Percentiles rank a stretch among this genome's conserved stretches.
Conservation (phyloP, 2,888 invertebrate species). For the Dolichomitus sp. region DNA sequence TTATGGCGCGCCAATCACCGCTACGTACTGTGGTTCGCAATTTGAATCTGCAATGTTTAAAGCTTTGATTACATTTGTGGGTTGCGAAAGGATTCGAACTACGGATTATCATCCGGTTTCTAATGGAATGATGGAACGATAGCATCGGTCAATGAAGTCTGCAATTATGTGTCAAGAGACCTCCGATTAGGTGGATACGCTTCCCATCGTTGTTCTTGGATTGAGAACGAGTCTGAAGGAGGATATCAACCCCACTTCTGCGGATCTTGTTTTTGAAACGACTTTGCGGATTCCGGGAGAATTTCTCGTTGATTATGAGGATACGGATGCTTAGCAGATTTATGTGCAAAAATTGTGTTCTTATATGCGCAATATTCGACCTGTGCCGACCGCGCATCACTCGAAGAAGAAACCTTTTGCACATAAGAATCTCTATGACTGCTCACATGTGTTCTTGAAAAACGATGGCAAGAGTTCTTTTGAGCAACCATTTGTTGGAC, state of each 20-base stretch:
- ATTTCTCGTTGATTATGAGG: constrained; percentile 12
- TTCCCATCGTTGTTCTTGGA: background rate
- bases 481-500: background rate
- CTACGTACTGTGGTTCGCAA: constrained; percentile 12
- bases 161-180: constrained; percentile 18
- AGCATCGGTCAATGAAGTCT: constrained; percentile 5
- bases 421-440: background rate
- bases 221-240: constrained; percentile 15
- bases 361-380: constrained; percentile 5
- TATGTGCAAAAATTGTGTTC: background rate
- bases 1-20: background rate
- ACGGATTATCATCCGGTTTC: constrained; percentile 5
- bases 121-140: constrained; percentile 19
- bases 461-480: background rate
- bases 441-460: background rate
- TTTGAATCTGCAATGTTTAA: constrained; percentile 23
- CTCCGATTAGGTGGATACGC: background rate
- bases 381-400: constrained; percentile 6
- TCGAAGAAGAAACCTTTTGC: background rate
- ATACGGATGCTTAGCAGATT: background rate
- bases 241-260: constrained; percentile 36
- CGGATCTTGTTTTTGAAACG: constrained; percentile 4
- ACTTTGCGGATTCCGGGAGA: background rate
- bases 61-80: background rate
- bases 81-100: constrained; percentile 3